A percentile compares a stretch with the other conserved stretches of the same genome.
These are phyloP conservation scores for Clavelina lepadiformis DNA, from an alignment of 23 tunicate genomes.

Conservation along the genomic window DNA sequence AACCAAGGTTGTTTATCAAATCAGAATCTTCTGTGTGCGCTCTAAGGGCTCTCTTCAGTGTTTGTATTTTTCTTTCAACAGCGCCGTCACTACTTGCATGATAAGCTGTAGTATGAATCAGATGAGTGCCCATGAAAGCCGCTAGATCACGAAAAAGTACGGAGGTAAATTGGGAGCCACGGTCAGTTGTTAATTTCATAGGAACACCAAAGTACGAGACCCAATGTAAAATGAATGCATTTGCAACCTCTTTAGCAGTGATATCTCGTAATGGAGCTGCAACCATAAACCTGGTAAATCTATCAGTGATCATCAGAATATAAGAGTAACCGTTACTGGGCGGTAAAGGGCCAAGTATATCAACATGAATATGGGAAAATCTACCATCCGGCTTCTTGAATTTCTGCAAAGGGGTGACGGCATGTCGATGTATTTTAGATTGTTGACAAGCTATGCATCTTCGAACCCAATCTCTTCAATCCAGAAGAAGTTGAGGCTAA, in stretches of 20 bases:
- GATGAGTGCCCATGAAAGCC: constrained; percentile 5
- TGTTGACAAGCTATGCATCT: constrained; percentile 25
- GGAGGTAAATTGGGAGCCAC: constrained; percentile 33
- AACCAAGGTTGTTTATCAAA: constrained; percentile 21
- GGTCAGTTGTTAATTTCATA: constrained; percentile 9
- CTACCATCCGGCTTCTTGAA: background rate
- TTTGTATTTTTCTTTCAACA: constrained; percentile 5
- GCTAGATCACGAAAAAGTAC: constrained; percentile 11
- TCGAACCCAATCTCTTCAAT: constrained; percentile 4
- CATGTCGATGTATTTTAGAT: constrained; percentile 16
- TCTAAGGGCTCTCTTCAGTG: constrained; percentile 12
- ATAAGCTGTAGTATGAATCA: constrained; percentile 24
- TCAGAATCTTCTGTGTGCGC: constrained; percentile 7
- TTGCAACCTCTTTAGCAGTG: constrained; percentile 19
- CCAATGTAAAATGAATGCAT: constrained; percentile 34
- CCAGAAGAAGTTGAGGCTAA: background rate
- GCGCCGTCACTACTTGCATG: constrained; percentile 15
- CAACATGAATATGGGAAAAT: constrained; percentile 25
- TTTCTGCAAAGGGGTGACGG: background rate
- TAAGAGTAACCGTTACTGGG: constrained; percentile 11
- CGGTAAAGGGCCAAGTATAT: constrained; percentile 44
- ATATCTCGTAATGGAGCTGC: constrained; percentile 32
- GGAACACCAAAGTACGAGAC: constrained; percentile 29
- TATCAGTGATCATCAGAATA: constrained; percentile 4
- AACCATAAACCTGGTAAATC: constrained; percentile 15